Percentiles rank a stretch among this genome's conserved stretches.
These are phyloP conservation scores for Gallinago undulata DNA, from an alignment of 2,113 vertebrate genomes.

Conservation along the genomic window DNA sequence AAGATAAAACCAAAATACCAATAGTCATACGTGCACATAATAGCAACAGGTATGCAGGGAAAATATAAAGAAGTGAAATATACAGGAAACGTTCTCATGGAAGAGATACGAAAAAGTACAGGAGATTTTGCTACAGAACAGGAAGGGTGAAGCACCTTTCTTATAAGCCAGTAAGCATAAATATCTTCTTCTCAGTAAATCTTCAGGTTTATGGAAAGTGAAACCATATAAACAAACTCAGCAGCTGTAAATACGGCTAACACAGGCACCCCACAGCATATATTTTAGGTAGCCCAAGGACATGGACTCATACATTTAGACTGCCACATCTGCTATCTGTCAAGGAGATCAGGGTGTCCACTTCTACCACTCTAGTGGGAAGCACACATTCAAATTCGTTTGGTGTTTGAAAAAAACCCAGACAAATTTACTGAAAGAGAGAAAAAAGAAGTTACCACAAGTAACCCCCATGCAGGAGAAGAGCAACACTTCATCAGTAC, in stretches of 20 bases:
- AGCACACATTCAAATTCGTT: not conserved
- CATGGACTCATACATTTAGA: not conserved
- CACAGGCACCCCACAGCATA: fast-evolving
- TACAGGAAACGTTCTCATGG: not conserved
- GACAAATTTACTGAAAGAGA: not conserved
- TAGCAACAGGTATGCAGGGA: not conserved
- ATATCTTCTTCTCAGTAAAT: not conserved
- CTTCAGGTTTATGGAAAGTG: not conserved
- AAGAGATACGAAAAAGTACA: not conserved
- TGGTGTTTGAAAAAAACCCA: not conserved
- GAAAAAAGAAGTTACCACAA: not conserved
- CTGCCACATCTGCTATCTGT: not conserved
- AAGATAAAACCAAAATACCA: not conserved
- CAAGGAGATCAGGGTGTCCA: not conserved
- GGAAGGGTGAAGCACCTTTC: not conserved
- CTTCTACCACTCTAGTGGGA: not conserved
- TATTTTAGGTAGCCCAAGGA: not conserved
- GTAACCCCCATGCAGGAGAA: not conserved
- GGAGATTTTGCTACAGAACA: not conserved
- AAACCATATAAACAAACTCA: not conserved
- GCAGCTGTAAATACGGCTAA: not conserved
- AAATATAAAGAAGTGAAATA: not conserved
- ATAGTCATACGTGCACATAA: not conserved
- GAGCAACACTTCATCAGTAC: not conserved
- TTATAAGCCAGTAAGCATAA: not conserved